Percentiles rank a stretch among this genome's conserved stretches.
Evolutionary conservation across 2,888 invertebrate species (phyloP).

Genomic region (Lasius fuliginosus): DNA sequence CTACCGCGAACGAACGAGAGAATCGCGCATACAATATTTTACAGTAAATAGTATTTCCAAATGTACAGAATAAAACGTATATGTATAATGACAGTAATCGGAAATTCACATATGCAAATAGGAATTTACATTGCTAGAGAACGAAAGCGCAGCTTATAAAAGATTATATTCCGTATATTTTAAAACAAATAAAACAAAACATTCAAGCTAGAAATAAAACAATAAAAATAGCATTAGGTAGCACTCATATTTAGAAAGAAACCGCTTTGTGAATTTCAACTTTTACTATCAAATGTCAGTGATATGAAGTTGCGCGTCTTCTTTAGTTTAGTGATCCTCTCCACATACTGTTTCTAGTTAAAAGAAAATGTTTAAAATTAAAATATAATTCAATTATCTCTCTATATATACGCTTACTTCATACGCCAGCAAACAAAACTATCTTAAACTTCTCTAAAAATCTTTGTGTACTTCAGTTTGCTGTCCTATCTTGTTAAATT

Average conservation of each 20-base stretch:
- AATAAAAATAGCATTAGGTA: slow-evolving; percentile 12
- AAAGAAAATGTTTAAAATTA: background rate
- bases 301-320: too few relatives aligned
- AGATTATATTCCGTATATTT: slow-evolving; percentile 17
- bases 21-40: background rate
- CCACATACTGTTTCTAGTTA: background rate
- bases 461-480: background rate
- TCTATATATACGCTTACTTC: background rate
- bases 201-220: background rate
- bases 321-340: background rate
- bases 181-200: background rate
- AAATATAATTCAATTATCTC: background rate
- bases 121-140: background rate
- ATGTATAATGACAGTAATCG: slow-evolving; percentile 32
- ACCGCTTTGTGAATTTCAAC: background rate
- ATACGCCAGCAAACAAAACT: background rate
- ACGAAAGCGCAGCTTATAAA: background rate
- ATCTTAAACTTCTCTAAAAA: background rate
- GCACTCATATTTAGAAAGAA: background rate
- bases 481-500: background rate
- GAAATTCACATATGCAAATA: slow-evolving; percentile 3
- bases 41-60: background rate
- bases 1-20: background rate
- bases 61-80: slow-evolving; percentile 2
- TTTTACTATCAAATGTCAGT: background rate